Percentiles rank a stretch among this genome's conserved stretches.
Evolutionary conservation across 2,113 vertebrate species (phyloP).

Genomic region (Amblyopsis rosae): DNA sequence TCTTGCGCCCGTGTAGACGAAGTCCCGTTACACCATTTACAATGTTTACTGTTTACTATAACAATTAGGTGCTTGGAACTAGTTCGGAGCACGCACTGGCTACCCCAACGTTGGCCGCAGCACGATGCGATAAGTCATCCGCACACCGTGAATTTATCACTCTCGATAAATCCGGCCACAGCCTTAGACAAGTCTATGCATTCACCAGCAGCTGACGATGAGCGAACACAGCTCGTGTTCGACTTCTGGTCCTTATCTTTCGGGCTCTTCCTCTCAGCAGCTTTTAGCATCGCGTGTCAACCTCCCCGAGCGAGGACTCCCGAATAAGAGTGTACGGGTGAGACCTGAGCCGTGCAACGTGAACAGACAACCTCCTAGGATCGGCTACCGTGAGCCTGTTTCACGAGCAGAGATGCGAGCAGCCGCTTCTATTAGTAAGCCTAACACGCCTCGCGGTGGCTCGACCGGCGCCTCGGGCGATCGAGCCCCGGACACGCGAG

Average conservation of each 20-base stretch:
- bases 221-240: not conserved
- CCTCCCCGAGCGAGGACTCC: not conserved
- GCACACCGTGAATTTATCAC: too few species aligned
- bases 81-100: too few species aligned
- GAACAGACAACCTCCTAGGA: not conserved
- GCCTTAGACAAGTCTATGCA: not conserved
- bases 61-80: not conserved
- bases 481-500: not conserved
- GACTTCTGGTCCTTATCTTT: not conserved
- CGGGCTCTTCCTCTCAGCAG: constrained; percentile 1
- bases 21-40: not conserved
- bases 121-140: not conserved
- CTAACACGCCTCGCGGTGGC: not conserved
- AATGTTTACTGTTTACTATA: too few species aligned
- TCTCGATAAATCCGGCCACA: too few species aligned
- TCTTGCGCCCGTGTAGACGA: not conserved
- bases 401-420: not conserved
- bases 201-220: not conserved
- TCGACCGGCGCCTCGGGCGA: not conserved
- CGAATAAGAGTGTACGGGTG: not conserved
- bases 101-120: too few species aligned
- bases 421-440: not conserved
- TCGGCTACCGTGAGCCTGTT: not conserved
- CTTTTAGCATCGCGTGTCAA: not conserved
- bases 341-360: not conserved